phyloP scores from a whole-genome alignment of 2,888 invertebrate genomes.

The Drosophila sordidula region DNA sequence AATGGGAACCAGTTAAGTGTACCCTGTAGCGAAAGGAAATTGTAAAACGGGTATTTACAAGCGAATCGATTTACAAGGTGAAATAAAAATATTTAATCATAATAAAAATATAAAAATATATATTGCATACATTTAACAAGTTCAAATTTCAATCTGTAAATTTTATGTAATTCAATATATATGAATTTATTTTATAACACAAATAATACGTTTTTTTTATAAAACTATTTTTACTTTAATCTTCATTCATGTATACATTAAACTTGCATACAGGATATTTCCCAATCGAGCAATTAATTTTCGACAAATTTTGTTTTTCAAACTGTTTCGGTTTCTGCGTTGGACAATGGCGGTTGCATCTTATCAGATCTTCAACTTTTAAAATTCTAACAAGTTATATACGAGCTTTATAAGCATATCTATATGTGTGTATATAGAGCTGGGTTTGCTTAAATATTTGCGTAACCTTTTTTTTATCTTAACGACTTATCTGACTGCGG shows the following conservation, averaged over 20 bases:
- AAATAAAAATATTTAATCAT: too few relatives aligned
- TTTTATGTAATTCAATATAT: too few relatives aligned
- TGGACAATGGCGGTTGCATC: slow-evolving; percentile 61
- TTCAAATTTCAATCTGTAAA: too few relatives aligned
- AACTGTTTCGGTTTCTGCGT: slow-evolving; percentile 32
- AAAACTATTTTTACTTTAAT: too few relatives aligned
- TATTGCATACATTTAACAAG: too few relatives aligned
- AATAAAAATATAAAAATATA: too few relatives aligned
- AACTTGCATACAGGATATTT: slow-evolving; percentile 5
- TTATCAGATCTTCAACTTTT: slow-evolving; percentile 73
- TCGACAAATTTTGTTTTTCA: slow-evolving; percentile 5
- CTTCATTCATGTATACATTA: too few relatives aligned
- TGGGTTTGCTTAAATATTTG: slow-evolving; percentile 61
- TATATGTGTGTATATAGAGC: not conserved
- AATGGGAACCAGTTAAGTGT: slow-evolving; percentile 29
- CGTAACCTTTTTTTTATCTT: slow-evolving; percentile 76
- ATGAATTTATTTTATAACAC: too few relatives aligned
- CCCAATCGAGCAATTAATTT: not conserved
- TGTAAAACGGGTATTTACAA: not conserved
- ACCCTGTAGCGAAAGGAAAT: not conserved
- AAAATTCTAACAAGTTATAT: slow-evolving; percentile 50
- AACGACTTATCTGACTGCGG: slow-evolving; percentile 68
- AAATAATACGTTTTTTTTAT: too few relatives aligned
- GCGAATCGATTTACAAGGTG: too few relatives aligned
- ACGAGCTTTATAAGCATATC: not conserved